A percentile compares a stretch with the other conserved stretches of the same genome.
phyloP scores from a whole-genome alignment of 2,113 vertebrate genomes.

The Nerophis lumbriciformis region DNA sequence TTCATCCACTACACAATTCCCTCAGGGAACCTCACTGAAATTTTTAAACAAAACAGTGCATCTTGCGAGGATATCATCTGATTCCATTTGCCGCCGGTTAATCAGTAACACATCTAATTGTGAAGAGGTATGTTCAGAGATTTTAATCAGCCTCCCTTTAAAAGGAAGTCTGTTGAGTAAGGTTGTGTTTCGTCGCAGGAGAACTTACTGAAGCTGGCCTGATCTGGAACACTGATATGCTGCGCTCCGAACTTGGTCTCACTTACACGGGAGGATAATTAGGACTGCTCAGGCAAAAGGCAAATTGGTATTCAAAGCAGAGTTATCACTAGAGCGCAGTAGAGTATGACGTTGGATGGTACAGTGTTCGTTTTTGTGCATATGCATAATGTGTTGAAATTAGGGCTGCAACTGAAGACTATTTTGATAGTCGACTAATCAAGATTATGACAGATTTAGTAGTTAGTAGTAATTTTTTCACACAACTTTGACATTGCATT shows the following conservation, averaged over 20 bases:
- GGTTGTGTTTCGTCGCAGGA: conserved; percentile 31
- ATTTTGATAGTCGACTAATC: too few relatives aligned
- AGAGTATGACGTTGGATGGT: too few relatives aligned
- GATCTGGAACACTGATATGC: conserved; percentile 57
- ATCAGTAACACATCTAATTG: conserved; percentile 68
- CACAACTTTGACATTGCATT: too few relatives aligned
- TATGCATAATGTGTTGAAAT: too few relatives aligned
- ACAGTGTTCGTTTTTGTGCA: too few relatives aligned
- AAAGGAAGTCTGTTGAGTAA: conserved; percentile 55
- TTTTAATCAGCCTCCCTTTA: conserved; percentile 55
- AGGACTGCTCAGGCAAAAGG: background rate
- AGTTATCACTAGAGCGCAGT: too few relatives aligned
- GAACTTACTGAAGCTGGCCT: conserved; percentile 19
- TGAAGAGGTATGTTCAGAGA: conserved; percentile 58
- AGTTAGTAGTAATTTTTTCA: too few relatives aligned
- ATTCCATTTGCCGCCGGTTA: conserved; percentile 39
- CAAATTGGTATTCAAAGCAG: too few relatives aligned
- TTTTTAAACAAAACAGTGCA: conserved; percentile 23
- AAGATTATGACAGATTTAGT: too few relatives aligned
- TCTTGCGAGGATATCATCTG: conserved; percentile 40
- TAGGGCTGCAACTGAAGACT: too few relatives aligned
- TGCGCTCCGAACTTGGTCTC: conserved; percentile 49
- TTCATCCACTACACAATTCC: conserved; percentile 16
- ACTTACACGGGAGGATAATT: background rate
- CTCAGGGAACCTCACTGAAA: conserved; percentile 16